Evolutionary conservation across 2,888 invertebrate species (phyloP).

Genomic region (Lucinisca nassula): DNA sequence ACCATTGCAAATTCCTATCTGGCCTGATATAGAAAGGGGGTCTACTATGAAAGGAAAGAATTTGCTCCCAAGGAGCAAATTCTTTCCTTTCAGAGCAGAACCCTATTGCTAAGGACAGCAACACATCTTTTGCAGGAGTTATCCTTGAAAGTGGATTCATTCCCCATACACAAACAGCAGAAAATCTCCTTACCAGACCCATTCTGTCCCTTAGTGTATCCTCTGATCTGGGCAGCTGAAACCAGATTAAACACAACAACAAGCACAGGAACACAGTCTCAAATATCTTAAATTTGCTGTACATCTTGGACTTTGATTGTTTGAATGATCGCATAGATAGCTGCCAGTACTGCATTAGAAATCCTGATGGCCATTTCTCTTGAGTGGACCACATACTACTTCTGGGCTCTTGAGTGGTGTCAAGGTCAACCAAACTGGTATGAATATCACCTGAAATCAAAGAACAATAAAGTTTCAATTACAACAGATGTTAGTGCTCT

Average conservation of each 20-base stretch:
- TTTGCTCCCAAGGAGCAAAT: too few species aligned
- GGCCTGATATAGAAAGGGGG: too few species aligned
- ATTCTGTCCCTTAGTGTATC: conserved; percentile 93
- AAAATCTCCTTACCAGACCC: conserved; percentile 90
- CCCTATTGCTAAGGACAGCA: too few species aligned
- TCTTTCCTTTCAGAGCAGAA: too few species aligned
- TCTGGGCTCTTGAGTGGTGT: not conserved
- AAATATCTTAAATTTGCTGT: conserved; percentile 92
- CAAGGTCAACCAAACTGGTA: conserved; percentile 15
- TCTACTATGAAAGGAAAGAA: too few species aligned
- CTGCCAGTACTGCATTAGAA: conserved; percentile 92
- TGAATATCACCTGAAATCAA: conserved; percentile 15
- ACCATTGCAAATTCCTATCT: too few species aligned
- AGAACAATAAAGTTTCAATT: too few species aligned
- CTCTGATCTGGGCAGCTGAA: conserved; percentile 93
- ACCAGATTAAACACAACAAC: conserved; percentile 93
- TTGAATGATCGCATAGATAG: conserved; percentile 91
- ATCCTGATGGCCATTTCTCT: conserved; percentile 92
- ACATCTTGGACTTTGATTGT: conserved; percentile 92
- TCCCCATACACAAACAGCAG: too few species aligned
- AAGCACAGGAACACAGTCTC: conserved; percentile 90
- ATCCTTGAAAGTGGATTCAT: too few species aligned
- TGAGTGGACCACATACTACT: not conserved
- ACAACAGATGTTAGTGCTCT: too few species aligned
- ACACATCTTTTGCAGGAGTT: too few species aligned